Conservation (phyloP, 2,888 invertebrate species). For the Nebria salina region DNA sequence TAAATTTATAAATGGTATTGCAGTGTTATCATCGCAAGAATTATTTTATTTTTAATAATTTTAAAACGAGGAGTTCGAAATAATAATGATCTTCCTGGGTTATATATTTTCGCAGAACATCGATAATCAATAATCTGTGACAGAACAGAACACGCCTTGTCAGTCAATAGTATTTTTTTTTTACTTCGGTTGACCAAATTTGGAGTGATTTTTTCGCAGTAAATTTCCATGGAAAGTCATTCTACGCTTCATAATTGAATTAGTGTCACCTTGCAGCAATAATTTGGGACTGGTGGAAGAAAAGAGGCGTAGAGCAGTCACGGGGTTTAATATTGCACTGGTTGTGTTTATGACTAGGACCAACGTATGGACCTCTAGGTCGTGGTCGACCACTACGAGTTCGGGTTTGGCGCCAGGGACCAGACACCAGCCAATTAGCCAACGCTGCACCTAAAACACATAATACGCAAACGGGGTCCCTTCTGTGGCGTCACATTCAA, state of each 20-base stretch:
- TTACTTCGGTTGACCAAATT: background rate
- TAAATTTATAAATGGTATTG: too few species aligned
- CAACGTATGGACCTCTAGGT: background rate
- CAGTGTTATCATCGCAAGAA: too few species aligned
- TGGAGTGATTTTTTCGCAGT: background rate
- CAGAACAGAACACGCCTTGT: background rate
- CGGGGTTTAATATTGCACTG: slow-evolving; percentile 10
- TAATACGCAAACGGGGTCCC: slow-evolving; percentile 2
- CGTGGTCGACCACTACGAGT: background rate
- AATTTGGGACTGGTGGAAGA: background rate
- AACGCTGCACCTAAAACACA: slow-evolving; percentile 39
- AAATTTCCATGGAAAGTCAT: background rate
- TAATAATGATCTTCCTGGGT: background rate
- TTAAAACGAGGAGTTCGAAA: background rate
- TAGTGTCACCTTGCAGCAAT: slow-evolving; percentile 9
- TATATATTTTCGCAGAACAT: background rate
- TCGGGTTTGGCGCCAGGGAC: slow-evolving; percentile 36
- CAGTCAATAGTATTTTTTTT: background rate
- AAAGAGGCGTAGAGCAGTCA: slow-evolving; percentile 4
- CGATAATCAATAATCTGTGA: background rate
- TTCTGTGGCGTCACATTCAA: background rate
- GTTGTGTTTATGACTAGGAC: background rate
- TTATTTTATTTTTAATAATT: background rate
- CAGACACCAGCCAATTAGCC: slow-evolving; percentile 44
- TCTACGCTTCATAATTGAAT: slow-evolving; percentile 13